Base-by-base conservation (phyloP, 2,888 invertebrate species). In the Nysson spinosus region DNA sequence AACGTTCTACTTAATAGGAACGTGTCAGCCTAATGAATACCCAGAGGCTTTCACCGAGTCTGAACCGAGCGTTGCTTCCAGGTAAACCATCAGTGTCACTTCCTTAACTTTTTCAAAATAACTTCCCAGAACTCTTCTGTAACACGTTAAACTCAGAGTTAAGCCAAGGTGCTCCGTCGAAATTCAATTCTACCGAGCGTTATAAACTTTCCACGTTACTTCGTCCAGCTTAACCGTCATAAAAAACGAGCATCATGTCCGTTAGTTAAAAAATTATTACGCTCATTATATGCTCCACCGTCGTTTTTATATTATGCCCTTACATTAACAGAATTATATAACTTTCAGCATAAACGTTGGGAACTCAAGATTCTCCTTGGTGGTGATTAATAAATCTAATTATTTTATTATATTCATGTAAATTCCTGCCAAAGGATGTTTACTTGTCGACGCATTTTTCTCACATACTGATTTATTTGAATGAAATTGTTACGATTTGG, bases 181-280 rank as follows among this genome's bases (percentile, higher is more conserved):
- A 42, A 60, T 42, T 61, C 46, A 54, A 54, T 61, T 61, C 54
- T 16, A 34, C 6, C 22, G 46, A 22, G 43, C 16, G 47, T 61
- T 61, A 54, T 17, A 12, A 42, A 61, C 47, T 61, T 61, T 17
- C 19, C 11, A 32, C 26, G 46, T 39, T 54, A 61, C 54, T 32
- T n/a, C 28, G 39, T 34, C 30, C 32, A 19, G 26, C 28, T 46
- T 54, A 47, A 54, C 42, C 40, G 42, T 14, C 22, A 37, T 40
- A 37, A 34, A 24, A 32, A 40, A 40, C 47, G 30, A 26, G 22
- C 9, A 24, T n/a, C 35, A 57, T 50, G 42, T 20, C 43, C 9
- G 34, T 57, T 57, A 49, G 24, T 34, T 49, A 35, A 37, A 22
- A 57, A 30, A n/a, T n/a, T n/a, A n/a, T n/a, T n/a, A n/a, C n/a